Evolutionary conservation across 2,113 vertebrate species (phyloP).

Genomic region (Romanogobio albipinnatus): DNA sequence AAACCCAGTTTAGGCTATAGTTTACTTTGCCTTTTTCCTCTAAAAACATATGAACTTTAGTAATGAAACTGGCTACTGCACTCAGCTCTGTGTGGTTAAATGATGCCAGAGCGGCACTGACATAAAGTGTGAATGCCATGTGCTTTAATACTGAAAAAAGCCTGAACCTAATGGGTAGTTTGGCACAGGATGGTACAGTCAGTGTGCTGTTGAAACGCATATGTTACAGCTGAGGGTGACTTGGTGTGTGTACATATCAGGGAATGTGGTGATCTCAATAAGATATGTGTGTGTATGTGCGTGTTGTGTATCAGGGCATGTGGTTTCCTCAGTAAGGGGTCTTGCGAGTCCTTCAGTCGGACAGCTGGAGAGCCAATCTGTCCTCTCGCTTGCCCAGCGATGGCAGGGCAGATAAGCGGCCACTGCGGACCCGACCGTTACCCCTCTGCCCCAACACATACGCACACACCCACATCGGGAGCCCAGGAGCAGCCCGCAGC

Average conservation of each 20-base stretch:
- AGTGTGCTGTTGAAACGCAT: slow-evolving; percentile 41
- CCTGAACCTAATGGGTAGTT: slow-evolving; percentile 33
- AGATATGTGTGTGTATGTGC: slow-evolving; percentile 55
- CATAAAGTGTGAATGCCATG: slow-evolving; percentile 19
- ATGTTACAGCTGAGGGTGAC: slow-evolving; percentile 35
- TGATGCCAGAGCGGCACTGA: not conserved
- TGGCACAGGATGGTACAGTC: slow-evolving; percentile 38
- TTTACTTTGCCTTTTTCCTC: not conserved
- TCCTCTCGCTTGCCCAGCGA: slow-evolving; percentile 62
- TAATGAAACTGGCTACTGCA: not conserved
- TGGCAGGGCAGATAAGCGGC: slow-evolving; percentile 54
- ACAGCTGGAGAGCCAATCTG: slow-evolving; percentile 83
- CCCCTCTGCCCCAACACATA: slow-evolving; percentile 70
- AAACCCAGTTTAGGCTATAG: not conserved
- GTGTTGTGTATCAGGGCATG: slow-evolving; percentile 71
- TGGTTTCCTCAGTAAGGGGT: slow-evolving; percentile 77
- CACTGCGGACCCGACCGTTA: slow-evolving; percentile 65
- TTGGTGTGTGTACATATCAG: slow-evolving; percentile 52
- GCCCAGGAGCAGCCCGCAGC: slow-evolving; percentile 68
- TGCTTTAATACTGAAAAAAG: not conserved
- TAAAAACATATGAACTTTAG: not conserved
- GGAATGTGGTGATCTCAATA: slow-evolving; percentile 78
- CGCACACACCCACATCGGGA: slow-evolving; percentile 35
- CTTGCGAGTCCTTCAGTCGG: slow-evolving; percentile 68
- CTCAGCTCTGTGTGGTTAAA: not conserved